Evolutionary conservation across 2,113 vertebrate species (phyloP).

Genomic region (Tichodroma muraria): DNA sequence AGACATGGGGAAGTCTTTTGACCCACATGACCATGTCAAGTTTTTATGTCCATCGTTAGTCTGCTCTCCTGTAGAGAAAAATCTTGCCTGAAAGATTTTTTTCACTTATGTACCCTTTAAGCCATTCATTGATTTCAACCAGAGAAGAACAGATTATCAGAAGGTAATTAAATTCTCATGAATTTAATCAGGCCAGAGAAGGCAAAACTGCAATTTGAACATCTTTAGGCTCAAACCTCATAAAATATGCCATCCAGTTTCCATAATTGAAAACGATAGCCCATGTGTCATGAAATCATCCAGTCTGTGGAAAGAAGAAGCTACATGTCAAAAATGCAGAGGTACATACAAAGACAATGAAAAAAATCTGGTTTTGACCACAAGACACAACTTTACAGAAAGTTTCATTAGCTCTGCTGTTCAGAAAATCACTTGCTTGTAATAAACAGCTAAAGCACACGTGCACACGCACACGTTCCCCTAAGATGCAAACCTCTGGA

Average conservation of each 20-base stretch:
- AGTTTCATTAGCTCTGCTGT: neutral
- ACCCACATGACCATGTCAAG: neutral
- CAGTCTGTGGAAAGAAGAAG: neutral
- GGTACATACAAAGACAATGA: neutral
- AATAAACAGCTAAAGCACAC: neutral
- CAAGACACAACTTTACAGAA: neutral
- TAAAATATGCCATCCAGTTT: neutral
- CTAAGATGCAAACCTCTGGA: neutral
- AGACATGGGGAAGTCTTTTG: neutral
- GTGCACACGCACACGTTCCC: fast-evolving
- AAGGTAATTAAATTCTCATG: neutral
- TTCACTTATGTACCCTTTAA: neutral
- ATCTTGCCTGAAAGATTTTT: neutral
- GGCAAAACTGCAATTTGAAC: neutral
- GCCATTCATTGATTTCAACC: neutral
- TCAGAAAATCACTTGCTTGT: neutral
- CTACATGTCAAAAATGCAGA: neutral
- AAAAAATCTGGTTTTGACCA: neutral
- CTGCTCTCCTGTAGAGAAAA: neutral
- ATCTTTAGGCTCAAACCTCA: neutral
- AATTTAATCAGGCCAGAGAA: neutral
- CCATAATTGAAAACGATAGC: neutral
- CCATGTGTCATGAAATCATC: neutral
- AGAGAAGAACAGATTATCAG: neutral
- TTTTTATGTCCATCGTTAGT: neutral